phyloP scores from a whole-genome alignment of 2,113 vertebrate genomes.

The Lamprotornis superbus region DNA sequence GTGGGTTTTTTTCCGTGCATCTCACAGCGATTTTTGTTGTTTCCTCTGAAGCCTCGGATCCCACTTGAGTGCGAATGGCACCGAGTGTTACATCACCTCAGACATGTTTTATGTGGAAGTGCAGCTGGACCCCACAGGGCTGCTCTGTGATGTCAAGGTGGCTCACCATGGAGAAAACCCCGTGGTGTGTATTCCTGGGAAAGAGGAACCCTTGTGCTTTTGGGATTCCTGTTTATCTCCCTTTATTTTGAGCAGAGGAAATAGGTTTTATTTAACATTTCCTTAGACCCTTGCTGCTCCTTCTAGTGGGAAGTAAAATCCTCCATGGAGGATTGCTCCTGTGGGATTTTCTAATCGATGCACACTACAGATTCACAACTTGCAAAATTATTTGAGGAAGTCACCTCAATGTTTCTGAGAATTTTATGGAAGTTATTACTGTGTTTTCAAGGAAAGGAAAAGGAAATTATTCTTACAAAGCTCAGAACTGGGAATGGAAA shows the following conservation, averaged over 20 bases:
- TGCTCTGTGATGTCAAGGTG: conserved; percentile 96
- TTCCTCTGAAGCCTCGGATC: conserved; percentile 84
- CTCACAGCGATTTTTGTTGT: background rate
- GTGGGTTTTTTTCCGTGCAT: background rate
- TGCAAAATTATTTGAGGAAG: background rate
- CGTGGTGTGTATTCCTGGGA: conserved; percentile 80
- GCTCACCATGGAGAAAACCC: conserved; percentile 98
- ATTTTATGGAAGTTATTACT: background rate
- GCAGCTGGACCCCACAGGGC: conserved; percentile 88
- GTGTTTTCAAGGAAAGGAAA: background rate
- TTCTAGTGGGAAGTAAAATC: background rate
- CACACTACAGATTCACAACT: background rate
- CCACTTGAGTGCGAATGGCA: conserved; percentile 93
- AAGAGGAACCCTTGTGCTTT: rapidly evolving
- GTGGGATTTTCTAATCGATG: background rate
- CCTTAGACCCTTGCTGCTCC: background rate
- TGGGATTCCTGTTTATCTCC: background rate
- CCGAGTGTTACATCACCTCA: conserved; percentile 97
- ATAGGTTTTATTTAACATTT: background rate
- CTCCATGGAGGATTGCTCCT: rapidly evolving
- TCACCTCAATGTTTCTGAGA: background rate
- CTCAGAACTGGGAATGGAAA: background rate
- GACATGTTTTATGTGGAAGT: conserved; percentile 99
- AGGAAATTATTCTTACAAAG: background rate
- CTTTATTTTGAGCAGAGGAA: background rate